phyloP scores from a whole-genome alignment of 2,888 invertebrate genomes.

The Horisme vitalbata region DNA sequence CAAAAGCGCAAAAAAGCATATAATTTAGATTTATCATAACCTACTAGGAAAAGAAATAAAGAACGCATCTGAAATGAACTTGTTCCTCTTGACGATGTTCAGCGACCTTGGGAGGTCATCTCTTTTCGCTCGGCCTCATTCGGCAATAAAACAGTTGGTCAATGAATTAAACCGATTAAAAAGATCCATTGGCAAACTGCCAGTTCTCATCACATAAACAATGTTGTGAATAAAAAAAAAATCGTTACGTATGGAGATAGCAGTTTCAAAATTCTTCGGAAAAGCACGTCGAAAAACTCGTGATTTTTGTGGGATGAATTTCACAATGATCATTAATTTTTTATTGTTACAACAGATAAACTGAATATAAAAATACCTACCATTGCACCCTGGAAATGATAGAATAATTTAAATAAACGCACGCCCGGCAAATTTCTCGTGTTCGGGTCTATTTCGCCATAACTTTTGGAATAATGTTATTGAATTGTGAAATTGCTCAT shows the following conservation, averaged over 20 bases:
- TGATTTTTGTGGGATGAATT: constrained; percentile 14
- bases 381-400: not conserved
- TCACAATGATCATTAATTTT: constrained; percentile 13
- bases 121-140: constrained; percentile 64
- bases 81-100: constrained; percentile 46
- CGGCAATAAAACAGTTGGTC: constrained; percentile 71
- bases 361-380: not conserved
- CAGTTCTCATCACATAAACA: constrained; percentile 76
- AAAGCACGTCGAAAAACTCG: constrained; percentile 27
- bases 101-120: constrained; percentile 74
- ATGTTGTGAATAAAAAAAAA: constrained; percentile 74
- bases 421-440: constrained; percentile 5
- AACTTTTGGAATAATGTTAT: constrained; percentile 7
- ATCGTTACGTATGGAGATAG: constrained; percentile 63
- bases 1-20: no score
- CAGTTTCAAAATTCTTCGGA: constrained; percentile 37
- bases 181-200: constrained; percentile 72
- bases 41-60: not conserved
- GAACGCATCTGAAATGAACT: constrained; percentile 7
- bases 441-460: constrained; percentile 4
- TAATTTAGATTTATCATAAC: no score
- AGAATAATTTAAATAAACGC: not conserved
- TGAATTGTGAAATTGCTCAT: constrained; percentile 16
- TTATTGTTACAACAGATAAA: not conserved
- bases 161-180: constrained; percentile 80